Conservation (phyloP, 2,888 invertebrate genomes). For the Cheilosia scutellata region DNA sequence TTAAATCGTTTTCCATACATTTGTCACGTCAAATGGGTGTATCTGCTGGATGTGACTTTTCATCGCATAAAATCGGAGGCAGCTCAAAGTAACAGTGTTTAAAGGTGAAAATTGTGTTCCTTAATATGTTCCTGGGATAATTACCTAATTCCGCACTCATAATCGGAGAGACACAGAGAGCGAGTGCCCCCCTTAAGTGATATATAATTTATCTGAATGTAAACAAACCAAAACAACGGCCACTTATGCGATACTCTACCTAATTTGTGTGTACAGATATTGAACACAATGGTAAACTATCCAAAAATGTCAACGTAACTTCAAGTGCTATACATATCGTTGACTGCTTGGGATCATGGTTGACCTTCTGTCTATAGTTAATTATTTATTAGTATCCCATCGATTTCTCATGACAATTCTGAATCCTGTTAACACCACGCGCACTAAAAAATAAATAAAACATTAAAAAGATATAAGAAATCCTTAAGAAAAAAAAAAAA, state of each 20-base stretch:
- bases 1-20: neutral
- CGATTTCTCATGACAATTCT: too few species aligned
- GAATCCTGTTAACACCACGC: neutral
- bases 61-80: constrained; percentile 9
- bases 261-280: constrained; percentile 62
- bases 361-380: constrained; percentile 15
- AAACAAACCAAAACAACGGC: constrained; percentile 69
- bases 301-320: constrained; percentile 45
- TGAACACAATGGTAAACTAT: constrained; percentile 38
- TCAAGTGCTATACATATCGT: too few species aligned
- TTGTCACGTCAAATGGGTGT: constrained; percentile 7
- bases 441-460: constrained; percentile 27
- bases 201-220: constrained; percentile 68
- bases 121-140: constrained; percentile 23
- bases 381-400: constrained; percentile 38
- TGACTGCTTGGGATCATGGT: neutral
- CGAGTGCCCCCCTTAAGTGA: constrained; percentile 28
- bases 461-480: constrained; percentile 8
- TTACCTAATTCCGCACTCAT: constrained; percentile 37
- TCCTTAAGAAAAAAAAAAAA: neutral
- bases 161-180: constrained; percentile 12
- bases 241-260: constrained; percentile 71
- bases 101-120: constrained; percentile 41
- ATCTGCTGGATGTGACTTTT: constrained; percentile 17
- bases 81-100: neutral